Evolutionary conservation across 2,888 invertebrate species (phyloP).

Genomic region (Lamellibrachia satsuma): DNA sequence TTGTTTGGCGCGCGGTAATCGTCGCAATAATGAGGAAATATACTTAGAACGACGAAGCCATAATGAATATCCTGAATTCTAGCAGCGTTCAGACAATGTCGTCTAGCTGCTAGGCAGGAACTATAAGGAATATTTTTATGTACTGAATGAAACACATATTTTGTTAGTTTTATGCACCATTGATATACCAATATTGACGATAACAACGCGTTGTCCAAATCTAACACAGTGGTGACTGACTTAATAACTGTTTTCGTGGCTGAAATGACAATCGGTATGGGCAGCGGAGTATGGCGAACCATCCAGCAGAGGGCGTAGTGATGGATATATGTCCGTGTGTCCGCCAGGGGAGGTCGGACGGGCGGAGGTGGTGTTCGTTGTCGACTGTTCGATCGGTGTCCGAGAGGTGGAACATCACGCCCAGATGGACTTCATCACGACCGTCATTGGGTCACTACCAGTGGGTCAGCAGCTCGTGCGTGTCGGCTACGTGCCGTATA

Average conservation of each 20-base stretch:
- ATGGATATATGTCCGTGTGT: neutral
- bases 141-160: too few species aligned
- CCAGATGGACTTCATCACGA: constrained; percentile 28
- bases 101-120: too few species aligned
- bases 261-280: neutral
- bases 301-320: neutral
- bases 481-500: constrained; percentile 33
- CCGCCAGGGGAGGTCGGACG: neutral
- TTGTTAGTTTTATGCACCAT: too few species aligned
- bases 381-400: neutral
- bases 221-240: too few species aligned
- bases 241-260: neutral
- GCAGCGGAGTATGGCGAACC: neutral
- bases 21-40: too few species aligned
- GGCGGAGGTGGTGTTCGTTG: neutral
- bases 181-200: too few species aligned
- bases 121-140: too few species aligned
- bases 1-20: too few species aligned
- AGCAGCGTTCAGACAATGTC: too few species aligned
- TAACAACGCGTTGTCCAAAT: too few species aligned
- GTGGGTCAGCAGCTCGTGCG: constrained; percentile 28
- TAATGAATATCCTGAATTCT: too few species aligned
- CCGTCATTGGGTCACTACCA: constrained; percentile 22
- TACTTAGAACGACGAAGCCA: too few species aligned
- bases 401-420: neutral